Conservation (phyloP, 2,888 invertebrate species). For the Uropetala carovei region DNA sequence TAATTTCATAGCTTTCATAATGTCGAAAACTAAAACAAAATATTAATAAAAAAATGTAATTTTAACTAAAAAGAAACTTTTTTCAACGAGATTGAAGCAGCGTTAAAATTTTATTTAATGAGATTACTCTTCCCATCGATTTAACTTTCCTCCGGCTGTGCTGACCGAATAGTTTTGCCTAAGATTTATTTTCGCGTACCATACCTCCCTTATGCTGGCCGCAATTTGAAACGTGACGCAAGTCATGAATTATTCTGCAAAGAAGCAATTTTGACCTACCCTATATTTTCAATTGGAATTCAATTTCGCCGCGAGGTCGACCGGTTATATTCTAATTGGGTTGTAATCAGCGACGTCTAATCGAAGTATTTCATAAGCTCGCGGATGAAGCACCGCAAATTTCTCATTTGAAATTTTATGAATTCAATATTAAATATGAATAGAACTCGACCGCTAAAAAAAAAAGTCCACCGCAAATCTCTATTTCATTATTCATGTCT, state of each 20-base stretch:
- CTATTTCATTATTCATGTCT: no score
- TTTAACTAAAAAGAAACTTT: no score
- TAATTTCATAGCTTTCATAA: neutral
- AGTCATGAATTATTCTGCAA: conserved; percentile 8
- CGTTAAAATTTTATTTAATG: no score
- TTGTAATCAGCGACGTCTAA: conserved; percentile 8
- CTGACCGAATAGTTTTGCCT: neutral
- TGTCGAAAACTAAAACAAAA: neutral
- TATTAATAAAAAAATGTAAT: no score
- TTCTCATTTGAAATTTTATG: neutral
- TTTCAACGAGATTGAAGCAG: no score
- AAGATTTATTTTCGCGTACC: neutral
- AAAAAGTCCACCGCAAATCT: no score
- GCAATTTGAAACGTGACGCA: neutral
- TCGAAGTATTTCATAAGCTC: neutral
- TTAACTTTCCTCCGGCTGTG: no score
- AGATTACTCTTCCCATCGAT: no score
- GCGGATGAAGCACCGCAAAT: neutral
- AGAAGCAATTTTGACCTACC: neutral
- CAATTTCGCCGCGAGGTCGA: conserved; percentile 3
- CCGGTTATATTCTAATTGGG: conserved; percentile 8
- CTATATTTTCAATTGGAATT: neutral
- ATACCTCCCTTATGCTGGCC: neutral
- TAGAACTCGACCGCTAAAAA: no score
- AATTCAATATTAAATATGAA: neutral